Percentiles rank a stretch among this genome's conserved stretches.
Evolutionary conservation across 2,888 invertebrate genomes (phyloP).

Genomic region (Cancer borealis): DNA sequence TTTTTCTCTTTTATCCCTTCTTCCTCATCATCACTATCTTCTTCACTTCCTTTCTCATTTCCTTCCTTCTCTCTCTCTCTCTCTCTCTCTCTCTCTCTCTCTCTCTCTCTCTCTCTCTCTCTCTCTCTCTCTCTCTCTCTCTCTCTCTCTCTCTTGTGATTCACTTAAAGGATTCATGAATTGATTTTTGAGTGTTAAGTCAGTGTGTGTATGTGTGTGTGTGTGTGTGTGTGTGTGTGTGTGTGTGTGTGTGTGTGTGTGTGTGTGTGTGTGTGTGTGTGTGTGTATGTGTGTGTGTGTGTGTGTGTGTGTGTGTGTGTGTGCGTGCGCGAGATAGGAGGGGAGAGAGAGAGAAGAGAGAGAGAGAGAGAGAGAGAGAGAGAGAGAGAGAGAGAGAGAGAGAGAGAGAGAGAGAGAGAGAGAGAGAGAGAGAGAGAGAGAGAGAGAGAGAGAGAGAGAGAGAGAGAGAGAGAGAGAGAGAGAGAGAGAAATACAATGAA

Average conservation of each 20-base stretch:
- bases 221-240: constrained; percentile 1
- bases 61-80: not conserved
- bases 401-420: not conserved
- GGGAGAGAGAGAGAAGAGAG: not conserved
- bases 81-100: not conserved
- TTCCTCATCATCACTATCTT: not conserved
- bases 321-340: not conserved
- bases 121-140: not conserved
- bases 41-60: not conserved
- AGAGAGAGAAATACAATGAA: too few relatives aligned
- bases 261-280: not conserved
- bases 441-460: not conserved
- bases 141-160: not conserved
- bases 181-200: not conserved
- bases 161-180: too few relatives aligned
- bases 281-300: not conserved
- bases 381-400: not conserved
- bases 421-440: not conserved
- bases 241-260: constrained; percentile 11
- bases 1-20: not conserved
- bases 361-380: not conserved
- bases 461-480: not conserved
- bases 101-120: not conserved
- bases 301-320: not conserved
- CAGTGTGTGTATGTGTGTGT: not conserved